Evolutionary conservation across 2,888 invertebrate species (phyloP).

Genomic region (Strigamia transsilvanica): DNA sequence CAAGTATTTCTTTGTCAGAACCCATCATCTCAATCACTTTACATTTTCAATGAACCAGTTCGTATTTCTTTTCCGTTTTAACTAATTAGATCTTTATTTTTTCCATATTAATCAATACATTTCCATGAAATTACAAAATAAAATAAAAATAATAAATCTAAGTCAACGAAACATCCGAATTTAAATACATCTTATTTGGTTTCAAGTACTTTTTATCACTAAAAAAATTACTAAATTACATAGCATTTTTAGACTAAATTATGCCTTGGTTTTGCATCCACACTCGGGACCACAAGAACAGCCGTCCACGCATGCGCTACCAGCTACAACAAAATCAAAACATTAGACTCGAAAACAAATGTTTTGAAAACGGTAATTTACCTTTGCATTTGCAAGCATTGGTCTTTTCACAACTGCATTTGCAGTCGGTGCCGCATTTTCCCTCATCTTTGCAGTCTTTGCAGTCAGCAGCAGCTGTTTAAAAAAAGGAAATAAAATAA

Average conservation of each 20-base stretch:
- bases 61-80: background rate
- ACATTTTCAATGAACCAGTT: background rate
- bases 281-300: background rate
- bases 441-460: conserved; percentile 29
- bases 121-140: background rate
- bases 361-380: background rate
- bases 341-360: background rate
- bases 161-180: background rate
- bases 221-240: conserved; percentile 3
- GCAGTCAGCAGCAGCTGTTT: conserved; percentile 5
- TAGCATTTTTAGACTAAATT: background rate
- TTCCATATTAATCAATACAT: conserved; percentile 4
- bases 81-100: conserved; percentile 18
- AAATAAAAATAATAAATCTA: background rate
- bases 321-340: background rate
- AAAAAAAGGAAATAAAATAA: background rate
- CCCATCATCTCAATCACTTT: background rate
- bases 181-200: background rate
- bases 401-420: background rate
- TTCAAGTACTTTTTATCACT: background rate
- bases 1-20: background rate
- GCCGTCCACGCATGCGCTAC: background rate
- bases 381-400: conserved; percentile 18
- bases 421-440: conserved; percentile 27
- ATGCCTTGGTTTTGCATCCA: conserved; percentile 7